Conservation (phyloP, 2,888 invertebrate species). For the Cantharis flavilabris region DNA sequence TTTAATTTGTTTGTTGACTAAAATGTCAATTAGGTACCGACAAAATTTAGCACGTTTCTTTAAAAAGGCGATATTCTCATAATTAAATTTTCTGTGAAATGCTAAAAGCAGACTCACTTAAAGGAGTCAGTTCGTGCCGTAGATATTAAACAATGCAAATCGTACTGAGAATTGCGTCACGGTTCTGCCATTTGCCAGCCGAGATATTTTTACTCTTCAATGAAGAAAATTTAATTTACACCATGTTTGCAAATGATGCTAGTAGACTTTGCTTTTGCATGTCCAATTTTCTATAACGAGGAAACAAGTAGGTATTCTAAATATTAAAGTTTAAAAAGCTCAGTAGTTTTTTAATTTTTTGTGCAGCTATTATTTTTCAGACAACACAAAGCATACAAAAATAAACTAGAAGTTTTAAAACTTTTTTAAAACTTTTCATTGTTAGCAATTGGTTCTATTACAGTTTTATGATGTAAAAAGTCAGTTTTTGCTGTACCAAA, state of each 20-base stretch:
- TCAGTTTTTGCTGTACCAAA: background rate
- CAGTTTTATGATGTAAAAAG: background rate
- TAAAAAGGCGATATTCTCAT: slow-evolving; percentile 30
- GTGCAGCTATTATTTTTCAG: background rate
- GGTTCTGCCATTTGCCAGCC: slow-evolving; percentile 28
- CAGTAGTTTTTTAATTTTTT: background rate
- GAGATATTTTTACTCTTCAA: slow-evolving; percentile 27
- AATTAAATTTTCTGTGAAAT: slow-evolving; percentile 32
- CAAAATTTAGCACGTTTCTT: slow-evolving; percentile 24
- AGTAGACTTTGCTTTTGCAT: slow-evolving; percentile 18
- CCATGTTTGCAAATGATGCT: slow-evolving; percentile 25
- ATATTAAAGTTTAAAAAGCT: background rate
- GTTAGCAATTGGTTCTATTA: slow-evolving; percentile 4
- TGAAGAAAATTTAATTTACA: slow-evolving; percentile 30
- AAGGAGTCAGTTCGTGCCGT: slow-evolving; percentile 26
- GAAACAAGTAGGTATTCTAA: background rate
- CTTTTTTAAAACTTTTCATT: slow-evolving; percentile 13
- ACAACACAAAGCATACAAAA: background rate
- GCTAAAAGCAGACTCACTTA: slow-evolving; percentile 28
- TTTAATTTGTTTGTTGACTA: slow-evolving; percentile 27
- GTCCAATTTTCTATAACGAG: slow-evolving; percentile 9
- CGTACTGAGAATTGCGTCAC: slow-evolving; percentile 31
- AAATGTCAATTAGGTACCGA: slow-evolving; percentile 25
- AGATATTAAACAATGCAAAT: slow-evolving; percentile 33
- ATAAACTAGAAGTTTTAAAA: slow-evolving; percentile 1